These are phyloP conservation scores for Panthera tigris DNA, from an alignment of 2,113 vertebrate species.

Conservation along the genomic window DNA sequence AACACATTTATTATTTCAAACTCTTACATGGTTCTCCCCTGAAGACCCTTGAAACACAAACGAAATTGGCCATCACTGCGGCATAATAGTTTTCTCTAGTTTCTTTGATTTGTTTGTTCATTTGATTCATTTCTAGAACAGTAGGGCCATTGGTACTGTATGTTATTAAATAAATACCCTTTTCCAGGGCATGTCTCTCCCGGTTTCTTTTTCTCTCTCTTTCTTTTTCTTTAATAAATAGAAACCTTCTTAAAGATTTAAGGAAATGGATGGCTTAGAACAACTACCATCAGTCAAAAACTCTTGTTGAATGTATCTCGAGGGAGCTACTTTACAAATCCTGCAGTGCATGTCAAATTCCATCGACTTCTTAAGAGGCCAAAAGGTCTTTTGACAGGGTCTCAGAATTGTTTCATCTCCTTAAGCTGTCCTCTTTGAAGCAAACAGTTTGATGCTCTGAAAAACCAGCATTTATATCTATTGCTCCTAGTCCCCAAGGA, in stretches of 20 bases:
- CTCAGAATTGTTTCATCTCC: slow-evolving; percentile 71
- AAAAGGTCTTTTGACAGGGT: slow-evolving; percentile 75
- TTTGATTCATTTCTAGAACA: slow-evolving; percentile 32
- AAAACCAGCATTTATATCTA: slow-evolving; percentile 74
- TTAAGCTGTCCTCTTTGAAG: slow-evolving; percentile 75
- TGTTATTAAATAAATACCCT: neutral
- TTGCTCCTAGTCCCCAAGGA: slow-evolving; percentile 51
- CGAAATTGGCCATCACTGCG: neutral
- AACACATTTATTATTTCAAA: neutral
- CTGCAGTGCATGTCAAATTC: slow-evolving; percentile 63
- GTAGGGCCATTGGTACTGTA: neutral
- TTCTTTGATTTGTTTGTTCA: neutral
- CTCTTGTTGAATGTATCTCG: slow-evolving; percentile 42
- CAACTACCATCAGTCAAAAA: slow-evolving; percentile 48
- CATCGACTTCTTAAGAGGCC: slow-evolving; percentile 59
- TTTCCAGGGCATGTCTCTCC: neutral
- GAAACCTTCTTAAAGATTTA: neutral
- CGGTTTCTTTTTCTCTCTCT: neutral
- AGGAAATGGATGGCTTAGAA: slow-evolving; percentile 28
- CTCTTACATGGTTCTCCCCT: neutral
- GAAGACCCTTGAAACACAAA: neutral
- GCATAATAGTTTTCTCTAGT: neutral
- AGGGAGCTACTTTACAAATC: slow-evolving; percentile 63
- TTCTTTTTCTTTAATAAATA: slow-evolving; percentile 25
- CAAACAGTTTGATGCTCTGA: slow-evolving; percentile 67